A percentile compares a stretch with the other conserved stretches of the same genome.
These are phyloP conservation scores for Gandaritis pyraliata DNA, from an alignment of 2,888 invertebrate species.

Conservation along the genomic window DNA sequence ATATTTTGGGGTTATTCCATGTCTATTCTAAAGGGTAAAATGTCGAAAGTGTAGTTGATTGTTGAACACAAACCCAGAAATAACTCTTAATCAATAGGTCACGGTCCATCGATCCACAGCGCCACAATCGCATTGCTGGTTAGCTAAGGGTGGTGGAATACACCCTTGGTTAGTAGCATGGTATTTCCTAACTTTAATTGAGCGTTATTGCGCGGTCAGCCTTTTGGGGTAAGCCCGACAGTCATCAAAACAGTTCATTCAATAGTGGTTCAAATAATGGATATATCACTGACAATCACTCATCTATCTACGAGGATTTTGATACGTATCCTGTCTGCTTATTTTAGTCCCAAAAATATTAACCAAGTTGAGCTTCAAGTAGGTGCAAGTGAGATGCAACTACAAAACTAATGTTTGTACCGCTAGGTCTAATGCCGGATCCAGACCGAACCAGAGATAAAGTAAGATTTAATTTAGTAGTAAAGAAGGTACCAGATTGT, in stretches of 20 bases:
- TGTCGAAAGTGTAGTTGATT: background rate
- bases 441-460: slow-evolving; percentile 23
- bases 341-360: too few relatives aligned
- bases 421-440: slow-evolving; percentile 34
- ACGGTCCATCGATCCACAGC: slow-evolving; percentile 25
- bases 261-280: too few relatives aligned
- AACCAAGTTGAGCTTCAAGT: too few relatives aligned
- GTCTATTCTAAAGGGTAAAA: background rate
- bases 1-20: too few relatives aligned
- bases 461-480: slow-evolving; percentile 27
- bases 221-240: too few relatives aligned
- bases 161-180: background rate
- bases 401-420: slow-evolving; percentile 17
- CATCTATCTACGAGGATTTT: too few relatives aligned
- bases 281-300: too few relatives aligned
- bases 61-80: slow-evolving; percentile 23
- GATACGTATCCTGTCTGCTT: too few relatives aligned
- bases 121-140: background rate
- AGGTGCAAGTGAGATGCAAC: too few relatives aligned
- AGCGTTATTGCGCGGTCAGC: too few relatives aligned
- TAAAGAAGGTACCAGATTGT: background rate
- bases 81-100: slow-evolving; percentile 22
- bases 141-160: background rate
- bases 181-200: too few relatives aligned
- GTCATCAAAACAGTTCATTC: too few relatives aligned